Percentiles rank a stretch among this genome's conserved stretches.
phyloP scores from a whole-genome alignment of 2,113 vertebrate genomes.

The Myocastor coypus region DNA sequence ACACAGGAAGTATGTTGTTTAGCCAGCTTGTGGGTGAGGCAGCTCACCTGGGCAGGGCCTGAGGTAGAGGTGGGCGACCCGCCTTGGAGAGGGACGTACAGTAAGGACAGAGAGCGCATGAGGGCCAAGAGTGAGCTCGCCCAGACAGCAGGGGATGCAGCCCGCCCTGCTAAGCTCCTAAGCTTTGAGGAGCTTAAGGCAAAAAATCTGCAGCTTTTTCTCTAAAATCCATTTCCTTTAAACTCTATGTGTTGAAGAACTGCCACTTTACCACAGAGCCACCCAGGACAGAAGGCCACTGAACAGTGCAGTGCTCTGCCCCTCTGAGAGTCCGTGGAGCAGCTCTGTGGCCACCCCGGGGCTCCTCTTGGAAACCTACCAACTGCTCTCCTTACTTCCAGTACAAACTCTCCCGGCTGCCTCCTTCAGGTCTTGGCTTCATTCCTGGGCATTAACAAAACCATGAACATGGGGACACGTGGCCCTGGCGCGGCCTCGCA shows the following conservation, averaged over 20 bases:
- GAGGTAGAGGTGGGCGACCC: background rate
- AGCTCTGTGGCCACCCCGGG: background rate
- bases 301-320: background rate
- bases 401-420: background rate
- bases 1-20: background rate
- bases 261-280: background rate
- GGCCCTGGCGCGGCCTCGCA: accelerated
- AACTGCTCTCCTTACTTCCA: background rate
- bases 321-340: background rate
- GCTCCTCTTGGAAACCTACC: background rate
- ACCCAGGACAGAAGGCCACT: background rate
- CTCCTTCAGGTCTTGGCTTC: background rate
- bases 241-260: background rate
- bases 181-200: background rate
- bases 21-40: background rate
- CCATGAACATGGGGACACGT: background rate
- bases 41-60: background rate
- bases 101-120: background rate
- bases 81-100: background rate
- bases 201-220: background rate
- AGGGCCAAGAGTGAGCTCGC: background rate
- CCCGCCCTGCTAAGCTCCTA: background rate
- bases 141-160: background rate
- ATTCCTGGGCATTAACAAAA: background rate
- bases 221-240: background rate